Evolutionary conservation across 2,797 vertebrate genomes (phyloP).

Genomic region (Lagodon rhomboides): DNA sequence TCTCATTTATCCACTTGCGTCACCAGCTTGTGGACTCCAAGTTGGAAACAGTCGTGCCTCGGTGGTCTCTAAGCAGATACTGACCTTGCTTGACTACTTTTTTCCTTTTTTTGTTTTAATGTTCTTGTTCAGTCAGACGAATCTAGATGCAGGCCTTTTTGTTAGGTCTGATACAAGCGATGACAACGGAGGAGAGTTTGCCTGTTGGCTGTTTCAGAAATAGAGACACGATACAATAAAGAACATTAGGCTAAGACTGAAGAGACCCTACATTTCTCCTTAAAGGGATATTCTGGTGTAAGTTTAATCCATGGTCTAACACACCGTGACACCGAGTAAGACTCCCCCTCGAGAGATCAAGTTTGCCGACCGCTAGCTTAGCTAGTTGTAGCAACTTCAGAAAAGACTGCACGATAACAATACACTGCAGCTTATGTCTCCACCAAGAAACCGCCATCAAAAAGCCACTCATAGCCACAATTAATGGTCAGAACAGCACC

Average conservation of each 20-base stretch:
- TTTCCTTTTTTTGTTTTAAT: neutral
- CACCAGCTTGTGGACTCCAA: slow-evolving; percentile 37
- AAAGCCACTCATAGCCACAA: too few relatives aligned
- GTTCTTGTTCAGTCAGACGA: slow-evolving; percentile 17
- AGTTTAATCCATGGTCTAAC: too few relatives aligned
- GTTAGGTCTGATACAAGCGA: neutral
- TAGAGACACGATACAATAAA: slow-evolving; percentile 14
- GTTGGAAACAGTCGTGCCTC: slow-evolving; percentile 31
- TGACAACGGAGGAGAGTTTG: neutral
- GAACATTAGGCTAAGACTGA: slow-evolving; percentile 22
- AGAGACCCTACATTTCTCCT: slow-evolving; percentile 38
- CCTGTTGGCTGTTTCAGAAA: neutral
- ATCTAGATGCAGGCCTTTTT: slow-evolving; percentile 2
- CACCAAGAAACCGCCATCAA: too few relatives aligned
- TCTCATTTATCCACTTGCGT: slow-evolving; percentile 60
- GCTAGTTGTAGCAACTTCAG: too few relatives aligned
- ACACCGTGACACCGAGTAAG: too few relatives aligned
- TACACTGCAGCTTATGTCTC: too few relatives aligned
- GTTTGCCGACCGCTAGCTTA: too few relatives aligned
- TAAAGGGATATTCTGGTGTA: too few relatives aligned
- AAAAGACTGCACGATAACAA: too few relatives aligned
- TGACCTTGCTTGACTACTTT: neutral
- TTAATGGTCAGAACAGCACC: too few relatives aligned
- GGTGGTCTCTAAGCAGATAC: slow-evolving; percentile 27
- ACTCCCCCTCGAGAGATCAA: too few relatives aligned